Evolutionary conservation across 2,888 invertebrate genomes (phyloP), one percentile per base, ranked within the genome.

Genomic region (Drosophila incognita): DNA sequence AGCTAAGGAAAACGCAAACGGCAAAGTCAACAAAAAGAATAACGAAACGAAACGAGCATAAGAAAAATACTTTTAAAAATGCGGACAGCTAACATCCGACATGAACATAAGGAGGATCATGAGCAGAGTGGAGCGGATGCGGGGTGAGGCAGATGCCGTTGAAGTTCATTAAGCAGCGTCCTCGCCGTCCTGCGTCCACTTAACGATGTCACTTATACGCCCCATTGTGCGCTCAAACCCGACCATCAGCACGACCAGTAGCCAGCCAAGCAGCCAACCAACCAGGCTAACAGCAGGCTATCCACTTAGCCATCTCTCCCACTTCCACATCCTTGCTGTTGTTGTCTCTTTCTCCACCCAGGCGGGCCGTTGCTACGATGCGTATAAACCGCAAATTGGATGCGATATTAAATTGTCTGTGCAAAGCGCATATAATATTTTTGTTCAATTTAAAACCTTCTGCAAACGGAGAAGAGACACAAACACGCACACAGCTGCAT

Each of bases 381-480:
- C 90, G 91, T 87, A 91, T 90, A 92, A 92, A 92, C 92, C 92
- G 91, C 92, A 92, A 92, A 92, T 92, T 92, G 93, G 92, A 92
- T 92, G 91, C 90, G 90, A 92, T 92, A 92, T 92, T 92, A 92
- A 92, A 92, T 92, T 92, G 92, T 90, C 91, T 92, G 92, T 92
- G 88, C 91, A 92, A 92, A 90, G 91, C 90, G 90, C 87, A 89
- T 88, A 90, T 91, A 92, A 89, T 33, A 92, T 89, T 91, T 89
- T 87, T 86, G 83, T 91, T 91, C 91, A 91, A 92, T 91, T 92
- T 92, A 90, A 91, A 85, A 83, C 88, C 87, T 83, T 86, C 80
- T 77, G 78, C 70, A 81, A 82, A 73, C 74, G 73, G 74, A 77
- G 81, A 64, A 63, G 33, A 54, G 31, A 52, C 49, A 62, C 33